Percentiles rank a stretch among this genome's conserved stretches.
phyloP scores from a whole-genome alignment of 2,888 invertebrate species.

The Agrilus mali region DNA sequence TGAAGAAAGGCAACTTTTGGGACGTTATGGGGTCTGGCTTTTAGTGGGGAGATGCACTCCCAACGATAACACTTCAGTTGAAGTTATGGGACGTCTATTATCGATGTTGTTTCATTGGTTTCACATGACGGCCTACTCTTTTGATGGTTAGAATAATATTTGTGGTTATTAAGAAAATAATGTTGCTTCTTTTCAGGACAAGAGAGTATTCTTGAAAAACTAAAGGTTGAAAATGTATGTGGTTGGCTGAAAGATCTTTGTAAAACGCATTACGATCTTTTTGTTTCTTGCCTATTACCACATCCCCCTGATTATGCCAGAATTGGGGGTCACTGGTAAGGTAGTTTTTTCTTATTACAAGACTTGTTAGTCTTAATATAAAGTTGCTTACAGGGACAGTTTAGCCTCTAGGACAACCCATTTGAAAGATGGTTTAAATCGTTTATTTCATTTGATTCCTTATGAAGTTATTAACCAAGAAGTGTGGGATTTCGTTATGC shows the following conservation, averaged over 20 bases:
- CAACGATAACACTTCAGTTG: slow-evolving; percentile 60
- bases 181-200: slow-evolving; percentile 36
- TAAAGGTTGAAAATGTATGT: slow-evolving; percentile 87
- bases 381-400: slow-evolving; percentile 51
- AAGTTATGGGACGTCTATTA: slow-evolving; percentile 78
- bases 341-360: too few relatives aligned
- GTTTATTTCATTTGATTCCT: slow-evolving; percentile 90
- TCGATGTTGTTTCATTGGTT: slow-evolving; percentile 99
- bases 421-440: slow-evolving; percentile 86
- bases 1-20: slow-evolving; percentile 81
- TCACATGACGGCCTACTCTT: slow-evolving; percentile 92
- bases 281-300: slow-evolving; percentile 87
- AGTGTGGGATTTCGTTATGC: slow-evolving; percentile 98
- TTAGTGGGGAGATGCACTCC: slow-evolving; percentile 87
- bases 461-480: slow-evolving; percentile 94
- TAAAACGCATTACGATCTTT: slow-evolving; percentile 73
- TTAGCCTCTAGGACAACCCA: slow-evolving; percentile 78
- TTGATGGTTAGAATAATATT: slow-evolving; percentile 58
- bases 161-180: neutral
- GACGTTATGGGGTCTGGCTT: slow-evolving; percentile 94
- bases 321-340: slow-evolving; percentile 88
- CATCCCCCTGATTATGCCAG: slow-evolving; percentile 93
- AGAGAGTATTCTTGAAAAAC: slow-evolving; percentile 76
- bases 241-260: slow-evolving; percentile 81
- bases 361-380: too few relatives aligned